Evolutionary conservation across 1,140 invertebrate species (phyloP), one percentile per base, ranked within the genome.

Genomic region (Musca vetustissima): DNA sequence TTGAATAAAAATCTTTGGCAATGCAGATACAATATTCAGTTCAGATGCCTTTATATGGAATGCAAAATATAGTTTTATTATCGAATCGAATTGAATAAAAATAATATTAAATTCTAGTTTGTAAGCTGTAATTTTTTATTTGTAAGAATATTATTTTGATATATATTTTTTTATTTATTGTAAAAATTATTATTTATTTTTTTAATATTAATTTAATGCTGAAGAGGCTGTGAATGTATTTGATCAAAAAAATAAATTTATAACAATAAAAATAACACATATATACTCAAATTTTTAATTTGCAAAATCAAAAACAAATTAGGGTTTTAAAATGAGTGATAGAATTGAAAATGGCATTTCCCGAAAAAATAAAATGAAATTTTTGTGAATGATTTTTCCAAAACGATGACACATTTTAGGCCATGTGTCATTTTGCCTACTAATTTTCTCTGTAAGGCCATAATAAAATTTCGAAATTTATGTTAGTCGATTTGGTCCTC

Each of bases 221-320:
- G 47, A 65, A 50, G 43, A 65, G 48, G 48, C 48, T 49, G 48
- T 65, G 43, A 65, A 65, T 49, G 50, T n/a, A 11, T 65, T 49
- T 49, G 22, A 59, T 25, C n/a, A 59, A 15, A 48, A 65, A n/a
- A 22, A 48, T 19, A n/a, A n/a, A 47, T 21, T 24, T 24, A n/a
- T n/a, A n/a, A 55, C 4, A 59, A 59, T 32, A 59, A 6, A 25
- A 55, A 55, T 24, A 24, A 55, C 15, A 55, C 8, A 4, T 9
- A 43, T 43, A 43, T 43, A 43, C 36, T 21, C 21, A 21, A 52
- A 28, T 32, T 59, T 43, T 43, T 43, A 43, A 9, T 43, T 43
- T 43, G 36, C 36, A 43, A 59, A 59, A 59, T 4, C 8, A n/a
- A 28, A 59, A 32, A n/a, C n/a, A 15, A 59, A 59, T 59, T 28